phyloP scores from a whole-genome alignment of 2,113 vertebrate species.

The Alectura lathami region DNA sequence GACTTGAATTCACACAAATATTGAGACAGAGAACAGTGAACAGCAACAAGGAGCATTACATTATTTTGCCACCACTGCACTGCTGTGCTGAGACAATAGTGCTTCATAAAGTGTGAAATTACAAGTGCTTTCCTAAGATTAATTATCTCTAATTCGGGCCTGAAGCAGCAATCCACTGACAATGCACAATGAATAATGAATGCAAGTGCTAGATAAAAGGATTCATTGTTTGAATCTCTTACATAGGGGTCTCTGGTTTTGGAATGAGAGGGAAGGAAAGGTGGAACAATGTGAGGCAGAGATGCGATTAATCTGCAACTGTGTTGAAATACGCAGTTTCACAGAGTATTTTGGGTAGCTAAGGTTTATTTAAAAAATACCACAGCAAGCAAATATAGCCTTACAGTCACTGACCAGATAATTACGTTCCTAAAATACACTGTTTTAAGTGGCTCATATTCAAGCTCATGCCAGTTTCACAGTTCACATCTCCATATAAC shows the following conservation, averaged over 20 bases:
- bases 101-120: conserved; percentile 56
- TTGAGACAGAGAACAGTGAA: background rate
- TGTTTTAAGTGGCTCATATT: background rate
- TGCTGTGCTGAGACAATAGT: background rate
- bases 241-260: background rate
- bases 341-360: background rate
- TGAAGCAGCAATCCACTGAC: conserved; percentile 59
- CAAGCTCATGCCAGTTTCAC: background rate
- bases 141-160: conserved; percentile 70
- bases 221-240: conserved; percentile 44
- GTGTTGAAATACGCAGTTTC: background rate
- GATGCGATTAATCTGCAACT: background rate
- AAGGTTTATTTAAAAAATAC: background rate
- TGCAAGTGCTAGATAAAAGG: conserved; percentile 52
- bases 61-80: background rate
- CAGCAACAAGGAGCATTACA: background rate
- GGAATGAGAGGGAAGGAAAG: conserved; percentile 16
- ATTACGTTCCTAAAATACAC: background rate
- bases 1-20: background rate
- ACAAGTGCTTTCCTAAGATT: conserved; percentile 53
- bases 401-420: background rate
- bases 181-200: conserved; percentile 69
- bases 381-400: background rate
- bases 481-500: background rate
- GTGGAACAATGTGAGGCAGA: background rate